Percentiles rank a stretch among this genome's conserved stretches.
phyloP scores from a whole-genome alignment of 2,888 invertebrate genomes.

The Coenonympha glycerion region DNA sequence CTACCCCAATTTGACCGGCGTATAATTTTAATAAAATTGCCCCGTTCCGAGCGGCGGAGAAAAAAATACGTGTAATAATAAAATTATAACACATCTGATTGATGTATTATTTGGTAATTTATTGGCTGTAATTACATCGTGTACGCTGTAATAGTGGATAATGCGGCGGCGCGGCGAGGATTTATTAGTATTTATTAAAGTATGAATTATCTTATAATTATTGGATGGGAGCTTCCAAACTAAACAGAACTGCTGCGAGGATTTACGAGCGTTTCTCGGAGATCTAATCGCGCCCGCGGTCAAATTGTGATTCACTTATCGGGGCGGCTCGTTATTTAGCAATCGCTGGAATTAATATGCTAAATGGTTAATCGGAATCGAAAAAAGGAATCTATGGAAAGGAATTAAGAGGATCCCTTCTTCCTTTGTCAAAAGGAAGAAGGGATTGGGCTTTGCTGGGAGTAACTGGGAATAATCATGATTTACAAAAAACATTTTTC shows the following conservation, averaged over 20 bases:
- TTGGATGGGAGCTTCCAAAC: constrained; percentile 68
- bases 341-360: not conserved
- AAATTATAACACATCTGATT: constrained; percentile 77
- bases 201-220: constrained; percentile 76
- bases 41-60: constrained; percentile 54
- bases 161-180: constrained; percentile 63
- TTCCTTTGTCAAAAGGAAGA: no score
- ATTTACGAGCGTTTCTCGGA: constrained; percentile 69
- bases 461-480: no score
- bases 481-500: no score
- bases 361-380: not conserved
- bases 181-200: constrained; percentile 76
- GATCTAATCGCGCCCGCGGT: constrained; percentile 57
- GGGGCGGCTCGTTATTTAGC: constrained; percentile 29
- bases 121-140: constrained; percentile 74
- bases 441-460: no score
- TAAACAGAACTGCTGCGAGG: constrained; percentile 69
- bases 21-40: constrained; percentile 76
- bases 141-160: constrained; percentile 73
- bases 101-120: constrained; percentile 77
- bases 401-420: no score
- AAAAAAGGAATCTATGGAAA: no score
- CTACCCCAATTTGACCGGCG: constrained; percentile 68
- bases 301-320: constrained; percentile 38
- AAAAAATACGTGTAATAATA: constrained; percentile 41